Evolutionary conservation across 2,888 invertebrate genomes (phyloP).

Genomic region (Ellobium chinense): DNA sequence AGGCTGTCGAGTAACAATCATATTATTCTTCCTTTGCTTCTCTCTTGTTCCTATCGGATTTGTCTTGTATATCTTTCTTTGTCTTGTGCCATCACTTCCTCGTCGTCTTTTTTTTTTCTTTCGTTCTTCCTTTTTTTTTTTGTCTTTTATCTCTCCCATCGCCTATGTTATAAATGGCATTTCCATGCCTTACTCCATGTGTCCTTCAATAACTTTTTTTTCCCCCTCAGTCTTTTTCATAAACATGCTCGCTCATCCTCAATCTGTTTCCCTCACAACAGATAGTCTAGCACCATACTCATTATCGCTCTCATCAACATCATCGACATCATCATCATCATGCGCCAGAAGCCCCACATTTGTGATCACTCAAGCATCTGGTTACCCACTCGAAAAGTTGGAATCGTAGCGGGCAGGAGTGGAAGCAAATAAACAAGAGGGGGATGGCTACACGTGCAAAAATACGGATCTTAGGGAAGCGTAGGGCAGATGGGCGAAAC

Average conservation of each 20-base stretch:
- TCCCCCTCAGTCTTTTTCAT: background rate
- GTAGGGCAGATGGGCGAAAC: constrained; percentile 10
- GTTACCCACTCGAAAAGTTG: constrained; percentile 15
- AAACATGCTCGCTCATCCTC: too few species aligned
- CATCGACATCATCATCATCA: background rate
- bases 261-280: too few species aligned
- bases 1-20: too few species aligned
- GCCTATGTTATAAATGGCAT: too few species aligned
- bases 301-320: constrained; percentile 17
- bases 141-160: background rate
- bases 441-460: constrained; percentile 19
- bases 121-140: background rate
- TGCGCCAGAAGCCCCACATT: constrained; percentile 10
- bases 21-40: too few species aligned
- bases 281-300: too few species aligned
- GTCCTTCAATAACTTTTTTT: background rate
- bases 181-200: background rate
- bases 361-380: constrained; percentile 32
- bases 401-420: constrained; percentile 15
- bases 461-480: background rate
- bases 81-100: too few species aligned
- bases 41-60: too few species aligned
- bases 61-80: too few species aligned
- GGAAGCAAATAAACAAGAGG: constrained; percentile 21
- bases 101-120: too few species aligned